A percentile compares a stretch with the other conserved stretches of the same genome.
These are phyloP conservation scores for Grantiella picta DNA, from an alignment of 2,113 vertebrate genomes.

Conservation along the genomic window DNA sequence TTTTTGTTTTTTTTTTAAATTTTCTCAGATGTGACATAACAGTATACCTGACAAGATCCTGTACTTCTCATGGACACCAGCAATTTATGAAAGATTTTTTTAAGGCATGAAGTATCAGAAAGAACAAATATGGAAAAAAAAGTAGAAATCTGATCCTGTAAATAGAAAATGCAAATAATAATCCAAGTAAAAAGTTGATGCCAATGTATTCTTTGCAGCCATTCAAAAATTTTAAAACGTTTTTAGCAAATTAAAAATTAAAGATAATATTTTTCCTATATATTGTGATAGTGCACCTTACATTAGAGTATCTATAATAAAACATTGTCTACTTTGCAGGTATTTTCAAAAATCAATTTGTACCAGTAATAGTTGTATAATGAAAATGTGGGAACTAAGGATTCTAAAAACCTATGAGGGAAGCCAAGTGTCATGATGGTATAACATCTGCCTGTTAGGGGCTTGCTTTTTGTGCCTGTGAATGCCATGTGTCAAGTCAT, in stretches of 20 bases:
- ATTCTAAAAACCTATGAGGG: background rate
- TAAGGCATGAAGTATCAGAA: background rate
- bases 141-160: background rate
- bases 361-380: background rate
- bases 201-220: background rate
- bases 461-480: background rate
- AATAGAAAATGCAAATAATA: background rate
- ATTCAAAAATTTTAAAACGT: background rate
- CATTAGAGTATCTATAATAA: background rate
- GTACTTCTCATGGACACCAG: accelerated
- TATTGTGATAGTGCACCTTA: background rate
- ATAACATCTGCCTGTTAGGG: background rate
- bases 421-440: background rate
- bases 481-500: background rate
- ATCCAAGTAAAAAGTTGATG: background rate
- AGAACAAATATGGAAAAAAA: background rate
- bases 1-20: background rate
- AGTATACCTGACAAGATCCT: background rate
- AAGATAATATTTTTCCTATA: background rate
- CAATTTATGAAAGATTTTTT: background rate
- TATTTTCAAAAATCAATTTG: background rate
- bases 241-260: background rate
- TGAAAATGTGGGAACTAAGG: background rate
- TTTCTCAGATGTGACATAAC: background rate
- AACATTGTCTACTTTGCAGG: background rate